Percentiles rank a stretch among this genome's conserved stretches.
These are phyloP conservation scores for Ophiodon elongatus DNA, from an alignment of 2,113 vertebrate genomes.

Conservation along the genomic window DNA sequence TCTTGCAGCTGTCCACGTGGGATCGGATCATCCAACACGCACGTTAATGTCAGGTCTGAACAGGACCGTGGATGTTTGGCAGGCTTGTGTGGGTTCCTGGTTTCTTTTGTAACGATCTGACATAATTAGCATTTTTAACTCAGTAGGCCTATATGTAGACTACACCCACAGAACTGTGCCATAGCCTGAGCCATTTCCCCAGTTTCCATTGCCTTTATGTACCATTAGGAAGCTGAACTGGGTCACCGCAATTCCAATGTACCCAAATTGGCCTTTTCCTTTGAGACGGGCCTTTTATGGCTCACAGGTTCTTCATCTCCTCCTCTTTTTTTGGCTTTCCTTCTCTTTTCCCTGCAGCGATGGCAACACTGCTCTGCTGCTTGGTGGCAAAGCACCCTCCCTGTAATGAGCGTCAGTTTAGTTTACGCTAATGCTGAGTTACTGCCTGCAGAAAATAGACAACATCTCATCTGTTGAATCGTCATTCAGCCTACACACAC, in stretches of 20 bases:
- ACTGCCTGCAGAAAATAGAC: conserved; percentile 32
- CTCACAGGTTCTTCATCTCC: conserved; percentile 73
- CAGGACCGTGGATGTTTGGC: conserved; percentile 10
- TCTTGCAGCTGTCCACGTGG: neutral
- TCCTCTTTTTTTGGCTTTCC: conserved; percentile 57
- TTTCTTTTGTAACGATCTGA: conserved; percentile 42
- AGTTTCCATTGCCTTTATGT: conserved; percentile 73
- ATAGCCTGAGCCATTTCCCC: conserved; percentile 68
- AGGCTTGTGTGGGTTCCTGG: neutral
- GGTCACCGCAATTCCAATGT: conserved; percentile 73
- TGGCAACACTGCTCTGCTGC: conserved; percentile 43
- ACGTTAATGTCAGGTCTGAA: neutral
- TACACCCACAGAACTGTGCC: conserved; percentile 60
- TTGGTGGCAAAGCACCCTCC: conserved; percentile 38
- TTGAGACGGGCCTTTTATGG: conserved; percentile 78
- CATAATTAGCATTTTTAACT: conserved; percentile 62
- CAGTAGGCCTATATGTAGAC: conserved; percentile 55
- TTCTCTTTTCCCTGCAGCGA: conserved; percentile 47
- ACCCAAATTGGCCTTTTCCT: conserved; percentile 79
- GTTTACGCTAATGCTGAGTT: conserved; percentile 48
- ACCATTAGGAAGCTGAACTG: conserved; percentile 75
- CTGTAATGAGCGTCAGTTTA: conserved; percentile 57
- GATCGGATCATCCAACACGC: neutral
- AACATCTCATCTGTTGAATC: conserved; percentile 31
- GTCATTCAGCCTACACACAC: conserved; percentile 32